These are phyloP conservation scores for Cryptotis parvus DNA, from an alignment of 2,113 vertebrate genomes.

Conservation along the genomic window DNA sequence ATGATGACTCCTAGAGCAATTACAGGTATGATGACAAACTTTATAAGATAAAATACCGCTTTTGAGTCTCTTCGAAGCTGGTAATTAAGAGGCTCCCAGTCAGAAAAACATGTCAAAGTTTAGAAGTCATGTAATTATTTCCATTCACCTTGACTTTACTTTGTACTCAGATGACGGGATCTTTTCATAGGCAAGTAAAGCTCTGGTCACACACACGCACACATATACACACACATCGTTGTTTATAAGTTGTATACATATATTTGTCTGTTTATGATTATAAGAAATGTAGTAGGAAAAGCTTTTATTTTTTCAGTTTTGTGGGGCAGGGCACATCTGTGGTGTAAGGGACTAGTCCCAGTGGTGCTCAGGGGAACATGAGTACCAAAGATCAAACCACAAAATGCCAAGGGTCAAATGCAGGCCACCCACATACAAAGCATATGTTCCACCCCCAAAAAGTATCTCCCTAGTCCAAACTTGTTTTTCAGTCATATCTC, in stretches of 20 bases:
- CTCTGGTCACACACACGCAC: background rate
- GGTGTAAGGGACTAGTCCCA: too few relatives aligned
- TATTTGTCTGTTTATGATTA: background rate
- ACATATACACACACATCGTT: background rate
- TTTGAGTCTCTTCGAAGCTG: constrained; percentile 35
- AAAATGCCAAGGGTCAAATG: too few relatives aligned
- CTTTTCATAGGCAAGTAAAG: constrained; percentile 1
- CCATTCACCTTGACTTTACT: constrained; percentile 26
- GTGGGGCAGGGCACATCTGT: too few relatives aligned
- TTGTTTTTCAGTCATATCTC: background rate
- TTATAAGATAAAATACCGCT: constrained; percentile 24
- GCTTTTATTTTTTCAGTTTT: background rate
- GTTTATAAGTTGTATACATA: too few relatives aligned
- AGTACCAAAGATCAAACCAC: too few relatives aligned
- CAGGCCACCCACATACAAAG: too few relatives aligned
- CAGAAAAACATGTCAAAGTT: constrained; percentile 17
- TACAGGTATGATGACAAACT: constrained; percentile 24
- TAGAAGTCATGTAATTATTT: constrained; percentile 35
- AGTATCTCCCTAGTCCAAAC: too few relatives aligned
- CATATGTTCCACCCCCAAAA: too few relatives aligned
- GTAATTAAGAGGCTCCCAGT: constrained; percentile 14
- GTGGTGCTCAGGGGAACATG: too few relatives aligned
- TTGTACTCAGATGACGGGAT: background rate
- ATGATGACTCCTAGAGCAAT: constrained; percentile 22
- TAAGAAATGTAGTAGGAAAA: background rate